Conservation (phyloP, 2,888 invertebrate species). For the Leucozona laternaria region DNA sequence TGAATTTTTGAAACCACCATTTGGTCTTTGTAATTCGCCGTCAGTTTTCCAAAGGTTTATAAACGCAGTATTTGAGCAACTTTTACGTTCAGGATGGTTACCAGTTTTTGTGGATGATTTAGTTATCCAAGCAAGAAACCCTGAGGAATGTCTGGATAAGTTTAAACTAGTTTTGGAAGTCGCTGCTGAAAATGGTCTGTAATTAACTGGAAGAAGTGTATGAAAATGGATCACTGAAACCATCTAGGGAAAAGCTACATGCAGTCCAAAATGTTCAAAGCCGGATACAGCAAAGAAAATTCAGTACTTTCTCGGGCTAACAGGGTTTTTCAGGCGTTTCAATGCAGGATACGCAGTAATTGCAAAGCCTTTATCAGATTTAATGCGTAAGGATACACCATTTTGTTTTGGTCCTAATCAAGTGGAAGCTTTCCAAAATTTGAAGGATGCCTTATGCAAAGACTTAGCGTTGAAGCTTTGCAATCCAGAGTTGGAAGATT, state of each 20-base stretch:
- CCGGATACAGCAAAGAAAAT: no score
- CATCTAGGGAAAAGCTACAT: no score
- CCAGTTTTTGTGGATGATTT: neutral
- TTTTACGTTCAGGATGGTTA: neutral
- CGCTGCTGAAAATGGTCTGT: neutral
- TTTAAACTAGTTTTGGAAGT: neutral
- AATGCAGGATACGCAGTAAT: slow-evolving; percentile 16
- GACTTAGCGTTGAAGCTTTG: neutral
- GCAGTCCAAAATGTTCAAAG: no score
- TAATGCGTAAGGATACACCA: neutral
- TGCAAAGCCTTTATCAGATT: slow-evolving; percentile 18
- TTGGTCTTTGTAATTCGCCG: slow-evolving; percentile 46
- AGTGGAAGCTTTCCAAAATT: slow-evolving; percentile 16
- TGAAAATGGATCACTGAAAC: no score
- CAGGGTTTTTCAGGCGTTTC: slow-evolving; percentile 55
- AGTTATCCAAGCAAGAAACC: neutral
- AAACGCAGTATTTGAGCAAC: no score
- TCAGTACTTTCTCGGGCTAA: slow-evolving; percentile 54
- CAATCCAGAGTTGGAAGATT: no score
- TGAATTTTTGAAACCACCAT: slow-evolving; percentile 27
- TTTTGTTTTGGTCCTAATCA: neutral
- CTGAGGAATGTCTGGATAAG: slow-evolving; percentile 7
- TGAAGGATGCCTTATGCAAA: no score
- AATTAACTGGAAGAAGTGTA: neutral
- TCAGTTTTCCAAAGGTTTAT: neutral